Evolutionary conservation across 2,113 vertebrate genomes (phyloP), one percentile per base, ranked within the genome.

Genomic region (Ictidomys tridecemlineatus): DNA sequence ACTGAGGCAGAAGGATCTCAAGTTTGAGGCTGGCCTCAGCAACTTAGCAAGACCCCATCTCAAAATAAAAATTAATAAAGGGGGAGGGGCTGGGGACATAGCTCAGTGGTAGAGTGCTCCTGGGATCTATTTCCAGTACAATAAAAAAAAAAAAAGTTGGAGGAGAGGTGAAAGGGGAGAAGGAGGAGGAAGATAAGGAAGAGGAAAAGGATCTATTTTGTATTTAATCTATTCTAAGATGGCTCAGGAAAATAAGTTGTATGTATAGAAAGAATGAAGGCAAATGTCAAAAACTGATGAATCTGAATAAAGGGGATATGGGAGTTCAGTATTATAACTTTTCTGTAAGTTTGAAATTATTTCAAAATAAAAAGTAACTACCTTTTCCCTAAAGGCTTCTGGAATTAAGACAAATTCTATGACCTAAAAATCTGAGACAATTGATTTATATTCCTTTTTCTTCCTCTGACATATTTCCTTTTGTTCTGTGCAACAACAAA

Each of bases 401-500:
- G 4, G 26, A 87, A 83, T 78, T 67, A 95, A 93, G 86, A 16
- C 51, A 53, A 17, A 76, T 70, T 77, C 48, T 34, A 2, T 53
- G 72, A 32, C 18, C 28, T 83, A 70, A 77, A 92, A 65, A 53
- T 74, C 67, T 79, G 18, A 91, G 14, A 28, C 56, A 39, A 39
- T 45, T 72, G 79, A 39, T 22, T 94, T 88, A 39, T 72, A 83
- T 87, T 87, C 12, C 4, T 78, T 83, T 73, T 92, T 65, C 34
- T 79, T 92, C 58, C 32, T 65, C 39, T 89, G 78, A 89, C 91
- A 78, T 94, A 58, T 22, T 92, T 95, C 63, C 26, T 78, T 85
- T 80, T 80, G 17, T 48, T 80, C 39, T 89, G 51, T 73, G 34
- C 10, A 80, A 91, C 17, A 80, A 11, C 24, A 82, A 30, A 85